Base-by-base conservation (phyloP, 2,888 invertebrate species). In the Andrena camellia region DNA sequence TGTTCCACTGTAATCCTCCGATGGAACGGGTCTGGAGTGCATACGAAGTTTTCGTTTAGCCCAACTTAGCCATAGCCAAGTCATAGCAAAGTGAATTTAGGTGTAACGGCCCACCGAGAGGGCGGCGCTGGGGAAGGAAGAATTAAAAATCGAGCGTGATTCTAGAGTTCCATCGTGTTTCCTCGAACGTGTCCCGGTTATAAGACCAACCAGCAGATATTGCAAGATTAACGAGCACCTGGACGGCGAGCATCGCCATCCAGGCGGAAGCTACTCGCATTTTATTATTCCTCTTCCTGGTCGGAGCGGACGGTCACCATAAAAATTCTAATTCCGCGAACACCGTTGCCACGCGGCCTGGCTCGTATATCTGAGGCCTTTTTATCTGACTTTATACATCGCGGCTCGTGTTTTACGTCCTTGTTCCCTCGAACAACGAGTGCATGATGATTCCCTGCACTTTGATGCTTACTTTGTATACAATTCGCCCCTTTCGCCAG, bases 301-400 rank as follows among this genome's bases (percentile, higher is more conserved):
- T 50, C 54, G 52, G 71, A 64, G 60, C 68, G 64, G 75, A 73
- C 76, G 83, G 80, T 78, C 68, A 68, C 70, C 83, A 81, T 86
- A 86, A 86, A 85, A 85, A 86, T 86, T 86, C 85, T 86, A 86
- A 86, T 86, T 86, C 85, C 78, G 85, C 80, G 64, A 77, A 74
- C 85, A 60, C 70, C 62, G 54, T 57, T 26, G 48, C 57, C 33
- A 52, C 70, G 69, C 70, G 60, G 70, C 31, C 26, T 62, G 42
- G 73, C 78, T 70, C 80, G 78, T 73, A 84, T 81, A 85, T 85
- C 72, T 75, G 59, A 62, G 57, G 62, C 52, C 72, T 64, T 64
- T 85, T 85, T 86, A 83, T 86, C 85, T 83, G 35, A 59, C 79
- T 79, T 66, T 69, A 70, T 72, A 57, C 64, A 78, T 78, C 83